phyloP scores from a whole-genome alignment of 2,797 vertebrate species.

The Molossus alvarezi region DNA sequence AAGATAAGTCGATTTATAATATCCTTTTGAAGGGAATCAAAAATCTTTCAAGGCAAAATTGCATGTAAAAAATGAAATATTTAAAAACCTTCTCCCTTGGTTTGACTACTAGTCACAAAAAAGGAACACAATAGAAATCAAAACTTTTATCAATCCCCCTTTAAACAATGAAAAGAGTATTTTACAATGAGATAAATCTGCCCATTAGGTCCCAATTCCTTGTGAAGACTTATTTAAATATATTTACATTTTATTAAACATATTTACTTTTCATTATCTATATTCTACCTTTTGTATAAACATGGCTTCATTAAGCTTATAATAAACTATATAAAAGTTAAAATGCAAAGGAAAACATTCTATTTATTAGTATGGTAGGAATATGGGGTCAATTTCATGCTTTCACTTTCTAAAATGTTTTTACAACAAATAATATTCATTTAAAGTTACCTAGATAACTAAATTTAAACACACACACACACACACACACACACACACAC shows the following conservation, averaged over 20 bases:
- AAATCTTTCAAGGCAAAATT: conserved; percentile 46
- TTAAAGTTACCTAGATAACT: conserved; percentile 67
- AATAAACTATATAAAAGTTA: conserved; percentile 64
- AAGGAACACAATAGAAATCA: conserved; percentile 55
- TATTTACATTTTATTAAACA: conserved; percentile 9
- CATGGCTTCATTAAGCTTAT: conserved; percentile 51
- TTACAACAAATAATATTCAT: conserved; percentile 58
- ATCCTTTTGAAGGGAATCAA: conserved; percentile 12
- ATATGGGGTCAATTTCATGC: conserved; percentile 59
- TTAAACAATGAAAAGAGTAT: conserved; percentile 45
- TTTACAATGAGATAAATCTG: conserved; percentile 70
- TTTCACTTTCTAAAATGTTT: conserved; percentile 75
- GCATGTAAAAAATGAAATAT: conserved; percentile 61
- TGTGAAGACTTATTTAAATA: conserved; percentile 23
- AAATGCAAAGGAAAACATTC: conserved; percentile 43
- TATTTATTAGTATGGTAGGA: conserved; percentile 58
- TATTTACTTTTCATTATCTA: conserved; percentile 34
- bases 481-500: too few relatives aligned
- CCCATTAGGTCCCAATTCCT: conserved; percentile 52
- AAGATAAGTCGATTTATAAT: conserved; percentile 68
- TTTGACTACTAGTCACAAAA: conserved; percentile 61
- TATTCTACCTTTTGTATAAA: conserved; percentile 38
- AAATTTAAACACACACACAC: too few relatives aligned
- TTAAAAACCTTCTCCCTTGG: conserved; percentile 42
- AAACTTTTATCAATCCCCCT: conserved; percentile 33